These are phyloP conservation scores for Phycodurus eques DNA, from an alignment of 2,113 vertebrate species.

Conservation along the genomic window DNA sequence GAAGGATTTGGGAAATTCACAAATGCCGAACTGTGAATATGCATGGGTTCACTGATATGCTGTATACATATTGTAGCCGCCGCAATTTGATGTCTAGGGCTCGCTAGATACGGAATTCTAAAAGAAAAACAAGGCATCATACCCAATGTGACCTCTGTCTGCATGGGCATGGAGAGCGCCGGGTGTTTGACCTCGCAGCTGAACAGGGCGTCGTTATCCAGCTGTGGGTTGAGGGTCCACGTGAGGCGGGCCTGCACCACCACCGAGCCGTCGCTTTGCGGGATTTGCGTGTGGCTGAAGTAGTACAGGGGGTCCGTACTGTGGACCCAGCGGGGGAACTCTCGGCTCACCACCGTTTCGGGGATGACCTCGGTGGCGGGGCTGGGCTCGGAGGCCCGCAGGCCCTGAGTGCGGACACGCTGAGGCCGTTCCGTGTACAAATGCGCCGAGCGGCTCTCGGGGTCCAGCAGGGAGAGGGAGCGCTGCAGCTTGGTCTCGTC, in stretches of 20 bases:
- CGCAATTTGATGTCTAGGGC: not conserved
- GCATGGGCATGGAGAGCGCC: slow-evolving; percentile 97
- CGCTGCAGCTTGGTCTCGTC: slow-evolving; percentile 94
- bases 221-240: slow-evolving; percentile 94
- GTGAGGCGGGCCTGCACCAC: slow-evolving; percentile 92
- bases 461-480: slow-evolving; percentile 82
- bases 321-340: slow-evolving; percentile 95
- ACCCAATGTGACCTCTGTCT: slow-evolving; percentile 90
- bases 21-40: too few relatives aligned
- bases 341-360: slow-evolving; percentile 93
- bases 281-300: slow-evolving; percentile 84
- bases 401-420: slow-evolving; percentile 69
- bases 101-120: not conserved
- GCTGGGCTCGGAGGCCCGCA: slow-evolving; percentile 72
- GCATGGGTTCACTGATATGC: too few relatives aligned
- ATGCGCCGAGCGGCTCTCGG: slow-evolving; percentile 61
- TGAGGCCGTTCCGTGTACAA: slow-evolving; percentile 75
- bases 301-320: slow-evolving; percentile 88
- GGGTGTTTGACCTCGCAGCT: slow-evolving; percentile 98
- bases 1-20: too few relatives aligned
- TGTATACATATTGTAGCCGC: not conserved
- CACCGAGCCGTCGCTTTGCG: slow-evolving; percentile 90
- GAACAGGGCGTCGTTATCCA: slow-evolving; percentile 95
- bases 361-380: slow-evolving; percentile 84
- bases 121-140: slow-evolving; percentile 9